Percentiles rank a stretch among this genome's conserved stretches.
These are phyloP conservation scores for Andinoacara biseriatus DNA, from an alignment of 2,113 vertebrate species.

Conservation along the genomic window DNA sequence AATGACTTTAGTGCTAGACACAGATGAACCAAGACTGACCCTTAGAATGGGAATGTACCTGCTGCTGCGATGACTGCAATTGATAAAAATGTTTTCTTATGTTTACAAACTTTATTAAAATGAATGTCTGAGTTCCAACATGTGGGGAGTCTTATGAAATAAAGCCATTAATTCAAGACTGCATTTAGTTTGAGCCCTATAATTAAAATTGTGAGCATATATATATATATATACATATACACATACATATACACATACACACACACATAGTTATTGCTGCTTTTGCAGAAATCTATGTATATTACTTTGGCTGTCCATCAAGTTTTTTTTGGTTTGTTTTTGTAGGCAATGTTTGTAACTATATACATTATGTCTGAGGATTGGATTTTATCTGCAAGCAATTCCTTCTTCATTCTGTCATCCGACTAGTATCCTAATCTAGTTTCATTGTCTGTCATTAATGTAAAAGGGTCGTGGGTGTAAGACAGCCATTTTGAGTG, in stretches of 20 bases:
- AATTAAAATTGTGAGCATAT: neutral
- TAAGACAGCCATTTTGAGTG: slow-evolving; percentile 63
- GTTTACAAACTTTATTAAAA: too few species aligned
- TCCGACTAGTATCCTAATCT: slow-evolving; percentile 32
- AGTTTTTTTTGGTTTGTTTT: neutral
- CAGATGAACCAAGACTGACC: neutral
- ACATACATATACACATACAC: too few species aligned
- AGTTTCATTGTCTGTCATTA: slow-evolving; percentile 35
- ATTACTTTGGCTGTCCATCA: neutral
- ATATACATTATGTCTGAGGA: neutral
- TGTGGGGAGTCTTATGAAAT: too few species aligned
- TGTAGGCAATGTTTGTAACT: neutral
- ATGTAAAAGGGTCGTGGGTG: slow-evolving; percentile 22
- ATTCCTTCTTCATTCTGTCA: slow-evolving; percentile 43
- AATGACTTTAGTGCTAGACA: neutral
- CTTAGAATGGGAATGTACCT: neutral
- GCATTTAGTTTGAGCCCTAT: neutral
- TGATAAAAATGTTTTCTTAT: too few species aligned
- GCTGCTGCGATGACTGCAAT: neutral
- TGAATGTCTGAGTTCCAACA: too few species aligned
- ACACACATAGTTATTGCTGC: neutral
- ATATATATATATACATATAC: too few species aligned
- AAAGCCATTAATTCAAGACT: neutral
- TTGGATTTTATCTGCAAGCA: neutral
- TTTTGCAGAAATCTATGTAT: neutral